Base-by-base conservation (phyloP, 2,888 invertebrate genomes). In the Pyrgus malvae region DNA sequence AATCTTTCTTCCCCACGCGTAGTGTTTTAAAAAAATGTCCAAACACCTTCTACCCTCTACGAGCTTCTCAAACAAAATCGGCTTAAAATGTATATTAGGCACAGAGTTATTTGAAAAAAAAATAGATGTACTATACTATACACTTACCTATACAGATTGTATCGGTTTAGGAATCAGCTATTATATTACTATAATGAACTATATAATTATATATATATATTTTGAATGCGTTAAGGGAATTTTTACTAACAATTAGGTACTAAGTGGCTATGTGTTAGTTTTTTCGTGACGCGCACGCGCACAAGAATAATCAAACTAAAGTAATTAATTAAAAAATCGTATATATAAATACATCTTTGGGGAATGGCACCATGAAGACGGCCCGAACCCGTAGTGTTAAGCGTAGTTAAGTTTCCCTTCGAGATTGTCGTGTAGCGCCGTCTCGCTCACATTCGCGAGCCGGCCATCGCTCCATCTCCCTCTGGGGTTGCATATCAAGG, bases 71-170 rank as follows among this genome's bases (percentile, higher is more conserved):
- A 65, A 77, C 66, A 72, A 76, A 77, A 80, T 76, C 84, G 87
- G 88, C 87, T 87, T 88, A 87, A 82, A 81, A 80, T 84, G 84
- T 89, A 88, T 78, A 83, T 86, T 87, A 88, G 86, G 83, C 85
- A 87, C 86, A 88, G 84, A 88, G 80, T 80, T 83, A 85, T 83
- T 82, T 76, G 77, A 72, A 71, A 72, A 71, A 73, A 63, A 74
- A 70, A 82, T 85, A 85, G 81, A 72, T 83, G 78, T 85, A 86
- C 78, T 78, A 79, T 83, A 77, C 75, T 82, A 83, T 86, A 86
- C 82, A 86, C 80, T 75, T 74, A 65, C 53, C 55, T 80, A 80
- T 83, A 85, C 78, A 81, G 77, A 78, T 70, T 58, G 70, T 75
- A 74, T 79, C 75, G 77, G 77, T 76, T 75, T 83, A 83, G 81